These are phyloP conservation scores for Dipodomys stephensi DNA, from an alignment of 2,113 vertebrate species.

Conservation along the genomic window DNA sequence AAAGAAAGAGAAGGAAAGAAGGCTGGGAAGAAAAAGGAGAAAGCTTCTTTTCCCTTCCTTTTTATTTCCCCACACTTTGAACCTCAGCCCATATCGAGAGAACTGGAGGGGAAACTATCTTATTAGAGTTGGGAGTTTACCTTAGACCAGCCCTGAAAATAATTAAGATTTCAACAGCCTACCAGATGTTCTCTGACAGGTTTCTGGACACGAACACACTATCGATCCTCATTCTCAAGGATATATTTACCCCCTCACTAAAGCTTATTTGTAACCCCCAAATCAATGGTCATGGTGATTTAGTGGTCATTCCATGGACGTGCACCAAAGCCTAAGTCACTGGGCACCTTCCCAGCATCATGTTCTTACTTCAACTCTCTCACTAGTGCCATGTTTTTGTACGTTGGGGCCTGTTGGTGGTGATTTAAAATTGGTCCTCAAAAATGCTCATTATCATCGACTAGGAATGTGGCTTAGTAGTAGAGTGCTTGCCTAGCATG, in stretches of 20 bases:
- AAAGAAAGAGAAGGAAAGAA: constrained; percentile 16
- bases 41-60: background rate
- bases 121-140: background rate
- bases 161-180: background rate
- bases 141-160: background rate
- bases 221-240: background rate
- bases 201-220: background rate
- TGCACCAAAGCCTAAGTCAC: too few species aligned
- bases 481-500: too few species aligned
- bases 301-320: background rate
- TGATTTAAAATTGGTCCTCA: background rate
- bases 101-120: background rate
- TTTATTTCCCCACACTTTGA: background rate
- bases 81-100: fast-evolving
- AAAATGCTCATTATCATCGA: background rate
- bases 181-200: background rate
- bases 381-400: background rate
- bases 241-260: background rate
- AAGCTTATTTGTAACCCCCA: background rate
- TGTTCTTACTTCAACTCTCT: background rate
- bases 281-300: background rate
- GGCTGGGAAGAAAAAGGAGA: background rate
- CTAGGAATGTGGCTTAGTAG: too few species aligned
- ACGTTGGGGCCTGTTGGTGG: background rate
- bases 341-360: background rate